Conservation (phyloP, 1,140 invertebrate species). For the Glomeris maerens region DNA sequence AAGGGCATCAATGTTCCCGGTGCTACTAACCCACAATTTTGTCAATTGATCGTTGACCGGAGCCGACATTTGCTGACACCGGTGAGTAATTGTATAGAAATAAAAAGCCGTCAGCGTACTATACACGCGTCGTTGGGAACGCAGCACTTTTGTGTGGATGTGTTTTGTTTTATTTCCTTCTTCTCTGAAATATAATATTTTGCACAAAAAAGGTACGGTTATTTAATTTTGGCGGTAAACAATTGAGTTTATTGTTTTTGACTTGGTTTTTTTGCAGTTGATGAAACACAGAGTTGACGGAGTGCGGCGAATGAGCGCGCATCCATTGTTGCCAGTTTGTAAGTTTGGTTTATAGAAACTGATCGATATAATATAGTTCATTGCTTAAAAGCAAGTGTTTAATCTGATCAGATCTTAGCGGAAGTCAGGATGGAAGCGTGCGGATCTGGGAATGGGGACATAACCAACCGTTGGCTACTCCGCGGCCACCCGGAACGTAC, state of each 20-base stretch:
- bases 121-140: not conserved
- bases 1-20: slow-evolving; percentile 49
- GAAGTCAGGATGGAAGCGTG: slow-evolving; percentile 93
- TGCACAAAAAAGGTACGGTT: too few species aligned
- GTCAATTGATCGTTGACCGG: slow-evolving; percentile 81
- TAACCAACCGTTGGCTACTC: slow-evolving; percentile 69
- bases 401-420: slow-evolving; percentile 86
- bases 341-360: slow-evolving; percentile 35
- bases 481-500: slow-evolving; percentile 73
- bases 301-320: slow-evolving; percentile 84
- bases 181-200: too few species aligned
- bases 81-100: slow-evolving; percentile 48
- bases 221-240: too few species aligned
- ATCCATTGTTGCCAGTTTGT: slow-evolving; percentile 88
- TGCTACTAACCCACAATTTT: slow-evolving; percentile 82
- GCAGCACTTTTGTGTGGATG: not conserved
- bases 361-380: not conserved
- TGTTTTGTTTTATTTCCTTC: slow-evolving; percentile 10
- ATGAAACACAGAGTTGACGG: slow-evolving; percentile 59
- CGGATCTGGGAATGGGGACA: slow-evolving; percentile 97
- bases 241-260: too few species aligned
- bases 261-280: slow-evolving; percentile 32
- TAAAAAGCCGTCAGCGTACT: not conserved
- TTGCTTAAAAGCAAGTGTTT: too few species aligned
- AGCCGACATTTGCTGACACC: slow-evolving; percentile 84